These are phyloP conservation scores for Eudyptes chrysolophus DNA, from an alignment of 2,113 vertebrate genomes.

Conservation along the genomic window DNA sequence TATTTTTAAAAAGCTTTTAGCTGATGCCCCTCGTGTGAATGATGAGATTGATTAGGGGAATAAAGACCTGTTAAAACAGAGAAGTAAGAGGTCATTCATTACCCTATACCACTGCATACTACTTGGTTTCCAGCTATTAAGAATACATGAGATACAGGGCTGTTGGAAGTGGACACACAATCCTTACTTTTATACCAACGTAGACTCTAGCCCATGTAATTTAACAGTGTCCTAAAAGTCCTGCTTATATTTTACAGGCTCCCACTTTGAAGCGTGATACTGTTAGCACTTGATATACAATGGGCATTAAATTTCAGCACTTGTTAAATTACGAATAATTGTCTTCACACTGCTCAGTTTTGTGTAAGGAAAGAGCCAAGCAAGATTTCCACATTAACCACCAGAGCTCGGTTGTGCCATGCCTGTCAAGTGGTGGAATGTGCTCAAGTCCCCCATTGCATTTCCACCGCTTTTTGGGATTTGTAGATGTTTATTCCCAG, in stretches of 20 bases:
- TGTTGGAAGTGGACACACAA: slow-evolving; percentile 17
- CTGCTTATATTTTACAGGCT: neutral
- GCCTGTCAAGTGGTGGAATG: neutral
- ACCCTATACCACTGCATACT: neutral
- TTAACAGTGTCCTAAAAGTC: neutral
- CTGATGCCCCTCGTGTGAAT: neutral
- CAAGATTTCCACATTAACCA: slow-evolving; percentile 14
- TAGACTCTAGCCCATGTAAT: neutral
- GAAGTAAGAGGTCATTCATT: slow-evolving; percentile 29
- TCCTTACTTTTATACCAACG: slow-evolving; percentile 7
- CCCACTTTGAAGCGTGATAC: neutral
- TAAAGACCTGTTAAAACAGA: neutral
- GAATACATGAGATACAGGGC: slow-evolving; percentile 46
- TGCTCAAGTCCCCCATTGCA: neutral
- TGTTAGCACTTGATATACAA: neutral
- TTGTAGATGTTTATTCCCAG: neutral
- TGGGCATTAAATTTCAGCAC: neutral
- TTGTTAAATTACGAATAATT: slow-evolving; percentile 32
- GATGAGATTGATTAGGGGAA: slow-evolving; percentile 20
- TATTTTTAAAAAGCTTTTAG: slow-evolving; percentile 56
- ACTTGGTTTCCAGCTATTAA: slow-evolving; percentile 30
- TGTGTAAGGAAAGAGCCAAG: slow-evolving; percentile 29
- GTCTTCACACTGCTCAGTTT: slow-evolving; percentile 2
- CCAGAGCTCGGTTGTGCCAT: neutral
- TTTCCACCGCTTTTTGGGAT: neutral